Percentiles rank a stretch among this genome's conserved stretches.
These are phyloP conservation scores for Atlantisia rogersi DNA, from an alignment of 2,113 vertebrate genomes.

Conservation along the genomic window DNA sequence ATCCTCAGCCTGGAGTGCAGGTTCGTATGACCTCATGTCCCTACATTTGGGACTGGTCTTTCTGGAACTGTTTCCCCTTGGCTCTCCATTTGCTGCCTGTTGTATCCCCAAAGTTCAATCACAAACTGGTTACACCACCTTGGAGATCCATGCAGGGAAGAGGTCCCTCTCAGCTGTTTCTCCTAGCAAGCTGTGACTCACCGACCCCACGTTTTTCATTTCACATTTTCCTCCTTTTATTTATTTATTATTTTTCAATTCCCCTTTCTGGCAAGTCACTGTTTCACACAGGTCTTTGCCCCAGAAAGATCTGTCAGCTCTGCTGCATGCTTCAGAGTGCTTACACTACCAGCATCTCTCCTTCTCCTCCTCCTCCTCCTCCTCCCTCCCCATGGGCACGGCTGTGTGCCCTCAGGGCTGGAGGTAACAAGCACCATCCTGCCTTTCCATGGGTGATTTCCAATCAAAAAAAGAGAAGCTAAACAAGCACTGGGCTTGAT, in stretches of 20 bases:
- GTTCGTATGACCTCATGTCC: accelerated
- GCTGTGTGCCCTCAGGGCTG: neutral
- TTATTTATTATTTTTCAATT: accelerated
- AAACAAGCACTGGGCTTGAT: neutral
- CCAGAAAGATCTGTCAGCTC: neutral
- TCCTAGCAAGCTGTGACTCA: neutral
- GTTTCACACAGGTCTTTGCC: neutral
- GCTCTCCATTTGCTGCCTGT: neutral
- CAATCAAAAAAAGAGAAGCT: neutral
- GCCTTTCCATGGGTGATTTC: neutral
- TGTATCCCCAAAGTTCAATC: neutral
- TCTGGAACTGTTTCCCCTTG: accelerated
- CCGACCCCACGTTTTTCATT: neutral
- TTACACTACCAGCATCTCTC: neutral
- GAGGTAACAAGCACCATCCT: neutral
- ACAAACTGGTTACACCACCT: neutral
- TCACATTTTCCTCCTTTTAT: neutral
- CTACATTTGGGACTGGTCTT: neutral
- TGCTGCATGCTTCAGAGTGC: neutral
- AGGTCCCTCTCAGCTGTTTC: neutral
- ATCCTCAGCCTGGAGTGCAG: neutral
- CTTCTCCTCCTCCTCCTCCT: neutral
- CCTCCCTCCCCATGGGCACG: neutral
- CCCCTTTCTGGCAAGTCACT: neutral
- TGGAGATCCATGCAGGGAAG: neutral